Percentiles rank a stretch among this genome's conserved stretches.
Conservation (phyloP, 2,797 vertebrate species). For the Poeciliopsis turneri region DNA sequence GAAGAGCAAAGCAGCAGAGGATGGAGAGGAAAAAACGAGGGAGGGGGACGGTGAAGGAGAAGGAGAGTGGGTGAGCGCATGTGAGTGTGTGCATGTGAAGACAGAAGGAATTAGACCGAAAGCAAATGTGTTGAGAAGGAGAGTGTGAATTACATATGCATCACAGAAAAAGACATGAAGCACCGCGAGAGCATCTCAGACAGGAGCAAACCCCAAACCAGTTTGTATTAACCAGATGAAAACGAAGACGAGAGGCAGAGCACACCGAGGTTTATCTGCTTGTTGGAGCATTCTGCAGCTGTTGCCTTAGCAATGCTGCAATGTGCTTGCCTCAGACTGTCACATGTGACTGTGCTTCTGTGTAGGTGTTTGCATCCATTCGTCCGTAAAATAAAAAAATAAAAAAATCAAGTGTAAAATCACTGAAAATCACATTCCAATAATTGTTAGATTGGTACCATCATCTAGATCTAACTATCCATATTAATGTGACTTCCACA, state of each 20-base stretch:
- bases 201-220: slow-evolving; percentile 22
- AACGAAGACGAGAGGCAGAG: slow-evolving; percentile 34
- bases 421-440: not conserved
- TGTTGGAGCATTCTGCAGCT: slow-evolving; percentile 80
- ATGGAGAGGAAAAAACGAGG: slow-evolving; percentile 73
- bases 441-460: not conserved
- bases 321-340: slow-evolving; percentile 43
- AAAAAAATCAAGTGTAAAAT: not conserved
- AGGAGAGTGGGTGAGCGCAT: slow-evolving; percentile 52
- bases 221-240: slow-evolving; percentile 30
- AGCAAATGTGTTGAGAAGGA: slow-evolving; percentile 78
- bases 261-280: slow-evolving; percentile 64
- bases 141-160: slow-evolving; percentile 82
- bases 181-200: slow-evolving; percentile 39
- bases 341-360: slow-evolving; percentile 23
- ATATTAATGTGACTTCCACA: not conserved
- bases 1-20: slow-evolving; percentile 66
- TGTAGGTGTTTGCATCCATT: slow-evolving; percentile 12
- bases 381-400: not conserved
- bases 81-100: slow-evolving; percentile 54
- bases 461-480: not conserved
- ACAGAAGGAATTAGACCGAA: slow-evolving; percentile 81
- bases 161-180: slow-evolving; percentile 61
- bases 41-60: slow-evolving; percentile 69
- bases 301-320: slow-evolving; percentile 84